phyloP scores from a whole-genome alignment of 2,797 vertebrate genomes.

The Hirundo rustica region DNA sequence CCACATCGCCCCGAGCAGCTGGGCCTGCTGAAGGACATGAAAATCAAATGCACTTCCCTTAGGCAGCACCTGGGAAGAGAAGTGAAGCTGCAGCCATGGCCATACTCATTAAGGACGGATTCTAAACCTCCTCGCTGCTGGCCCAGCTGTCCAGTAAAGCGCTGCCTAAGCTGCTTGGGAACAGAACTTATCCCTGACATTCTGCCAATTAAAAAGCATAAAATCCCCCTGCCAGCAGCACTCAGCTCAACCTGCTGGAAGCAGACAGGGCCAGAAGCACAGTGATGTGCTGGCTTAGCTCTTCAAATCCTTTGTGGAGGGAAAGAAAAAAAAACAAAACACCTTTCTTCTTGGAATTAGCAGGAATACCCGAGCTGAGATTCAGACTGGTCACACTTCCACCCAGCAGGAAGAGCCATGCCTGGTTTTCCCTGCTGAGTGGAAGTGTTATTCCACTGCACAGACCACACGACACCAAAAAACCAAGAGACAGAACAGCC shows the following conservation, averaged over 20 bases:
- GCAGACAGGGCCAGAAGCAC: background rate
- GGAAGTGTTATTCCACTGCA: background rate
- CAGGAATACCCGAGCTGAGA: background rate
- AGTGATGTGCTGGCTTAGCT: background rate
- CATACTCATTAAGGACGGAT: background rate
- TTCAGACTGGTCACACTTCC: background rate
- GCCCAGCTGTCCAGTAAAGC: constrained; percentile 6
- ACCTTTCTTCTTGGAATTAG: background rate
- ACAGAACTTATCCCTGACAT: constrained; percentile 2
- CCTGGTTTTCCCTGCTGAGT: background rate
- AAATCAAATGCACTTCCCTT: background rate
- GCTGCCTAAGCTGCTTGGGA: constrained; percentile 31
- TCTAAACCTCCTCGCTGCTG: background rate
- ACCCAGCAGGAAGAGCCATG: background rate
- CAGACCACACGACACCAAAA: background rate
- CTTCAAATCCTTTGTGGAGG: background rate
- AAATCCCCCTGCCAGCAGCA: background rate
- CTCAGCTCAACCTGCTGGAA: background rate
- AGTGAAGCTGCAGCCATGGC: background rate
- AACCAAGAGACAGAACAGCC: constrained; percentile 8
- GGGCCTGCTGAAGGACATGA: background rate
- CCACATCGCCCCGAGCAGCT: background rate
- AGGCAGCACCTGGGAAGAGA: background rate
- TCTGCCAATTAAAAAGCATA: constrained; percentile 19
- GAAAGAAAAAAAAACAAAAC: background rate